Evolutionary conservation across 2,113 vertebrate species (phyloP).

Genomic region (Ondatra zibethicus): DNA sequence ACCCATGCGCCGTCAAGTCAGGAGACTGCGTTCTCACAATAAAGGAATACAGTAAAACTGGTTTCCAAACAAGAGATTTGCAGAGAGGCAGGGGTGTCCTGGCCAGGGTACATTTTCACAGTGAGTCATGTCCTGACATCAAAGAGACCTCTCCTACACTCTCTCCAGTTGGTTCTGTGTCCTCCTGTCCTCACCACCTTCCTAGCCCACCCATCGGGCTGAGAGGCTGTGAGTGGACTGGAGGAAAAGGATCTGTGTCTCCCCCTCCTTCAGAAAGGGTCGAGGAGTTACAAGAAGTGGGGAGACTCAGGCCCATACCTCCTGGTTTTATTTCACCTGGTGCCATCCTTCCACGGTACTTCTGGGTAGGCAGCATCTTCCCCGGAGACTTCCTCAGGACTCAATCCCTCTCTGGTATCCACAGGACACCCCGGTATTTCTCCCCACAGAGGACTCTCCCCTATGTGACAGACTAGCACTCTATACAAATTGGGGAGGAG

Average conservation of each 20-base stretch:
- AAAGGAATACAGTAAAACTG: not conserved
- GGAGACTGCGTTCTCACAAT: not conserved
- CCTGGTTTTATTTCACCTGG: not conserved
- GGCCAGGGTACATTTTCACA: not conserved
- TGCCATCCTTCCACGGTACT: fast-evolving
- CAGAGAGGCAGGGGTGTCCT: not conserved
- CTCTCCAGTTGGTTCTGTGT: not conserved
- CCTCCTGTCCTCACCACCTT: not conserved
- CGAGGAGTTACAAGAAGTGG: not conserved
- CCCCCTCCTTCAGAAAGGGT: not conserved
- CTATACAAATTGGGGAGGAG: not conserved
- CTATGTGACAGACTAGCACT: not conserved
- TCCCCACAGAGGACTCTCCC: not conserved
- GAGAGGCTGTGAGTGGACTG: too few relatives aligned
- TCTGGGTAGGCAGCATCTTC: not conserved
- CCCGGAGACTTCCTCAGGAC: not conserved
- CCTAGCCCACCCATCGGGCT: not conserved
- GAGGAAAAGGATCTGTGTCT: not conserved
- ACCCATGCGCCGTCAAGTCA: not conserved
- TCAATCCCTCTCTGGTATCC: fast-evolving
- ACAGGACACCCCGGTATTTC: not conserved
- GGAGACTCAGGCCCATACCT: not conserved
- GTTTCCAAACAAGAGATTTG: not conserved
- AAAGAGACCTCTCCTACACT: not conserved
- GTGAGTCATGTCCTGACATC: not conserved